Base-by-base conservation (phyloP, 2,797 vertebrate species). In the Danio albolineatus region DNA sequence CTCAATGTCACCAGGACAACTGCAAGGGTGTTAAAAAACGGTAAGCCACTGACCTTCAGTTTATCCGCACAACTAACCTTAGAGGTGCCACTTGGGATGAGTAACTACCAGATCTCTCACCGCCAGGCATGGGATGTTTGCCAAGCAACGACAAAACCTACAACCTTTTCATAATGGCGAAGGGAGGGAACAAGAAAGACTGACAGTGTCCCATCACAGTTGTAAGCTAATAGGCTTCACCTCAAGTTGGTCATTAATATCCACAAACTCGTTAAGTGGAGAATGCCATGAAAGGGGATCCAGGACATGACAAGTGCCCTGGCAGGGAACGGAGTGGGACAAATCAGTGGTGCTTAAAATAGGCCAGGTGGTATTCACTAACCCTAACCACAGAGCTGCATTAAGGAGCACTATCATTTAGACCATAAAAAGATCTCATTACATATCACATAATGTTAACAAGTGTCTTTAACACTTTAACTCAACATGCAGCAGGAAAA, bases 241-340 rank as follows among this genome's bases (percentile, higher is more conserved):
- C 77, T 78, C 81, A 80, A 86, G 83, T 78, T 76, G 79, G 74
- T 82, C 72, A 86, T 88, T 86, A 84, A 87, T 84, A 86, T 89
- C 85, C 73, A 89, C 76, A 88, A 88, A 89, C 87, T 86, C 67
- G 84, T 89, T 86, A 89, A 87, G 83, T 70, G 64, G 67, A 85
- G 87, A 90, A 88, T 83, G 83, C 85, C 67, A 67, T 89, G 88
- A 88, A 85, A 90, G 81, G 59, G 72, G 78, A 89, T 87, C 77
- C 56, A 51, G 7, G 9, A 79, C 41, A 78, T 70, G 83, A 81
- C 62, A 56, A 83, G 84, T 49, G 59, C 41, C 79, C 46, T 51
- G 65, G 62, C 65, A 64, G 61, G 66, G 67, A 17, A 59, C 81
- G 78, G 85, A 81, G 79, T 48, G 65, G 70, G 73, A 76, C 73